Percentiles rank a stretch among this genome's conserved stretches.
These are phyloP conservation scores for Indri indri DNA, from an alignment of 2,113 vertebrate species.

Conservation along the genomic window DNA sequence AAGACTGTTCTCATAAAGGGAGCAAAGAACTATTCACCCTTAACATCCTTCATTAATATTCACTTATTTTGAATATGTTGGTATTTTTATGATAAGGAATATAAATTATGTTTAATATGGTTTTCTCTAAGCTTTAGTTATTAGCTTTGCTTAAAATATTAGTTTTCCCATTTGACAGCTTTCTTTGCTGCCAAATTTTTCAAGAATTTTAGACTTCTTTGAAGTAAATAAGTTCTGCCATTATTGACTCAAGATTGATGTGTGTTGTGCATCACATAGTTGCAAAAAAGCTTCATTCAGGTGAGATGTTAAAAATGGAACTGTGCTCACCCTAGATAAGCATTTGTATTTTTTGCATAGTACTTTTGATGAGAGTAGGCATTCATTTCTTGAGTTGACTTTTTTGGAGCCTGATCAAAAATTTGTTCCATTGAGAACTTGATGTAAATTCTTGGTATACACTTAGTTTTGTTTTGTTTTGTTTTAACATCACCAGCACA, in stretches of 20 bases:
- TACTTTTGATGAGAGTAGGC: constrained; percentile 38
- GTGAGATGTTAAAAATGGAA: constrained; percentile 25
- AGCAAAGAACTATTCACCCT: constrained; percentile 51
- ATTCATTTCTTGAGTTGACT: constrained; percentile 33
- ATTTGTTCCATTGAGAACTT: constrained; percentile 37
- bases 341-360: constrained; percentile 10
- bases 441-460: constrained; percentile 8
- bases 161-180: constrained; percentile 72
- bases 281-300: constrained; percentile 38
- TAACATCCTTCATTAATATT: constrained; percentile 55
- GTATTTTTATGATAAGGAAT: constrained; percentile 69
- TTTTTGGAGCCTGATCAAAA: constrained; percentile 41
- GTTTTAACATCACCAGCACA: constrained; percentile 66
- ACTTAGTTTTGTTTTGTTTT: neutral
- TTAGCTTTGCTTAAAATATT: constrained; percentile 72
- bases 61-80: constrained; percentile 71
- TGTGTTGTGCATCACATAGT: constrained; percentile 36
- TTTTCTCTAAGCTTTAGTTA: constrained; percentile 64
- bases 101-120: constrained; percentile 74
- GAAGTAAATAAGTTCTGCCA: constrained; percentile 72
- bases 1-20: constrained; percentile 72
- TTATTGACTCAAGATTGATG: constrained; percentile 38
- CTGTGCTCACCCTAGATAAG: constrained; percentile 24
- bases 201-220: constrained; percentile 71
- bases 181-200: constrained; percentile 70